Conservation (phyloP, 1,140 invertebrate genomes). For the Ericerus pela region DNA sequence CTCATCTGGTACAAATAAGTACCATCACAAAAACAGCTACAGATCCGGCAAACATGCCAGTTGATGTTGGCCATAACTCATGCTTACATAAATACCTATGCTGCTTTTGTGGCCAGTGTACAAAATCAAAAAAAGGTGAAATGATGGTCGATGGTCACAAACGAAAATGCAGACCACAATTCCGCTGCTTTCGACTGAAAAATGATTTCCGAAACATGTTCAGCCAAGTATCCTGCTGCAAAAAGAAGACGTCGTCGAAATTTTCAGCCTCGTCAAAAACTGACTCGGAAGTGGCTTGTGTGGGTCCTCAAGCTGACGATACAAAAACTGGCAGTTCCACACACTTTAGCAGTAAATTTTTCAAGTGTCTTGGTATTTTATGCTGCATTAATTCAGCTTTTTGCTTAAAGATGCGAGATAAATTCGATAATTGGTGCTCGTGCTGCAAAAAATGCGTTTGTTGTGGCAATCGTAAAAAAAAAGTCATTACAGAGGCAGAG, state of each 20-base stretch:
- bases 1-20: slow-evolving; percentile 1
- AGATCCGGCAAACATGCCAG: too few relatives aligned
- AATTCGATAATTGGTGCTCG: background rate
- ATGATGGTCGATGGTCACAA: background rate
- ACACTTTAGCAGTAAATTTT: too few relatives aligned
- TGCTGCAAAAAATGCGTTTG: background rate
- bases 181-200: background rate
- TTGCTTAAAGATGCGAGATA: too few relatives aligned
- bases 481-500: background rate
- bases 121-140: slow-evolving; percentile 3
- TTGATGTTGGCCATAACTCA: too few relatives aligned
- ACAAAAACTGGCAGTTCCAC: too few relatives aligned
- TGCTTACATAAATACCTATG: background rate
- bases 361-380: background rate
- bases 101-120: background rate
- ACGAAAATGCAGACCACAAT: background rate
- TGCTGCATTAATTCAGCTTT: slow-evolving; percentile 2
- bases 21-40: background rate
- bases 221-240: background rate
- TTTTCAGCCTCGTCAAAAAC: background rate
- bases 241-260: background rate
- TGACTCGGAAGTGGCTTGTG: background rate
- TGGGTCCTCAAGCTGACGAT: too few relatives aligned
- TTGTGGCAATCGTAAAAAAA: background rate
- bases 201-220: background rate